phyloP scores from a whole-genome alignment of 2,797 vertebrate genomes.

The Chanos chanos region DNA sequence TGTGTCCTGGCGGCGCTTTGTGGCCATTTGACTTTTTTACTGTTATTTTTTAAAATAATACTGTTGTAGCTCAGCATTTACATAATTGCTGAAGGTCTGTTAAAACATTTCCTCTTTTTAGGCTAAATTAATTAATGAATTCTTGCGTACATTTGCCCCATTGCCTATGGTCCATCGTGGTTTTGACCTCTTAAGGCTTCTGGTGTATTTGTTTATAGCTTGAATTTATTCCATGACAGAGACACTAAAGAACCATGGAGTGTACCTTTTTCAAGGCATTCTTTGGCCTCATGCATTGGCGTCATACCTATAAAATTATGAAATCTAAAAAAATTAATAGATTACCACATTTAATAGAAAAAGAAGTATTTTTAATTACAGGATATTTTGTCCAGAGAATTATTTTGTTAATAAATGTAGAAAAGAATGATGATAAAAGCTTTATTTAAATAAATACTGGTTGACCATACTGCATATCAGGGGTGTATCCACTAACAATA shows the following conservation, averaged over 20 bases:
- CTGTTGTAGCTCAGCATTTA: constrained; percentile 9
- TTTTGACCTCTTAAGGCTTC: background rate
- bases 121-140: background rate
- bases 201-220: constrained; percentile 9
- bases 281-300: constrained; percentile 27
- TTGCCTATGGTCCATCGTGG: background rate
- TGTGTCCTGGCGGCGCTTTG: constrained; percentile 25
- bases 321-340: constrained; percentile 49
- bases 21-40: constrained; percentile 14
- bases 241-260: constrained; percentile 25
- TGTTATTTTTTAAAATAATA: background rate
- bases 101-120: constrained; percentile 14
- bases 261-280: constrained; percentile 22
- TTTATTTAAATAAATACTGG: constrained; percentile 51
- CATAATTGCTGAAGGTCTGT: constrained; percentile 10
- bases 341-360: constrained; percentile 44
- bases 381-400: constrained; percentile 61
- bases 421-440: constrained; percentile 49
- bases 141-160: background rate
- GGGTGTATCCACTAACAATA: constrained; percentile 40
- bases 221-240: constrained; percentile 2
- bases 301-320: constrained; percentile 30
- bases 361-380: constrained; percentile 54
- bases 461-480: constrained; percentile 48
- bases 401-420: constrained; percentile 59